Evolutionary conservation across 1,140 invertebrate genomes (phyloP).

Genomic region (Matsumurasca onukii): DNA sequence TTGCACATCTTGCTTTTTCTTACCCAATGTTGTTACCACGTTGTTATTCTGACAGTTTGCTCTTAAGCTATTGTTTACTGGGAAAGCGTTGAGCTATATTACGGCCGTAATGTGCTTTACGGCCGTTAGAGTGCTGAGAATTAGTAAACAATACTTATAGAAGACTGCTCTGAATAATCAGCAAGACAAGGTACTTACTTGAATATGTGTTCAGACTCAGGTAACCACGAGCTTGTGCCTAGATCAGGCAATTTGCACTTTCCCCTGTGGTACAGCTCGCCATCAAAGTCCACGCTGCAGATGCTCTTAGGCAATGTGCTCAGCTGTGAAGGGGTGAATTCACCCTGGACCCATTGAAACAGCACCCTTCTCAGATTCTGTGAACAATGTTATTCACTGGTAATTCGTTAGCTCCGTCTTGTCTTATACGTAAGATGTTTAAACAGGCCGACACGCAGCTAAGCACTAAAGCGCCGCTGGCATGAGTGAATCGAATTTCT

Average conservation of each 20-base stretch:
- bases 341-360: constrained; percentile 28
- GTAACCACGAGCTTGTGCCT: constrained; percentile 31
- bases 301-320: constrained; percentile 28
- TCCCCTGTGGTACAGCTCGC: constrained; percentile 36
- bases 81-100: no score
- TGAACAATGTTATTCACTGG: constrained; percentile 2
- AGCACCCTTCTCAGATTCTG: constrained; percentile 30
- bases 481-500: no score
- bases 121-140: no score
- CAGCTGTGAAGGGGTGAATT: constrained; percentile 25
- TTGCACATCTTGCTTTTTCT: no score
- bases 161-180: no score
- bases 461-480: background rate
- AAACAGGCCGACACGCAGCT: no score
- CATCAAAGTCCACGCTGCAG: constrained; percentile 35
- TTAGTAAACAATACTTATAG: no score
- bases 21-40: no score
- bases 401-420: background rate
- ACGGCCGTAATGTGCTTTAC: no score
- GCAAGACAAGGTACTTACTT: no score
- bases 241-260: background rate
- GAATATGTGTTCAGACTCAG: constrained; percentile 33
- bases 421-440: background rate
- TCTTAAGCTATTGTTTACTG: no score
- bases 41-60: no score